Percentiles rank a stretch among this genome's conserved stretches.
These are phyloP conservation scores for Vanessa tameamea DNA, from an alignment of 1,140 invertebrate genomes.

Conservation along the genomic window DNA sequence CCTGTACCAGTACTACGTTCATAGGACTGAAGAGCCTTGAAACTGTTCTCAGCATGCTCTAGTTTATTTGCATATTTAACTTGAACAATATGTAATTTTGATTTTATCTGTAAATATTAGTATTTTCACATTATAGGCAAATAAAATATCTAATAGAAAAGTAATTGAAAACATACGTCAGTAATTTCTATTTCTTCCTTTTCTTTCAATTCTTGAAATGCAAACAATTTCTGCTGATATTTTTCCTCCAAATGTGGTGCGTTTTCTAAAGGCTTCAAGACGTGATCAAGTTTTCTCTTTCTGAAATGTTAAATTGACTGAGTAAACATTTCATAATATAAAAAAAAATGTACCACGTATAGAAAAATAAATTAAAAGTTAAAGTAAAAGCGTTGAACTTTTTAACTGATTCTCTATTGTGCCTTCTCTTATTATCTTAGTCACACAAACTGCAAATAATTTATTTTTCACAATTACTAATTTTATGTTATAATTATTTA, in stretches of 20 bases:
- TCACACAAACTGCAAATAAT: no score
- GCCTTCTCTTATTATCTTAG: no score
- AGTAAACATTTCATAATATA: background rate
- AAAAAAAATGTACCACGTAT: no score
- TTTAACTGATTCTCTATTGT: no score
- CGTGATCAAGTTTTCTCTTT: conserved; percentile 72
- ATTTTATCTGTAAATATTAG: conserved; percentile 49
- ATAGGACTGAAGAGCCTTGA: conserved; percentile 58
- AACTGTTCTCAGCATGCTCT: conserved; percentile 57
- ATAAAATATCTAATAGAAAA: background rate
- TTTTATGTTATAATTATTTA: no score
- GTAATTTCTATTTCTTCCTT: conserved; percentile 64
- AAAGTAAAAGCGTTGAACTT: no score
- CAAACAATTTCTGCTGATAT: conserved; percentile 65
- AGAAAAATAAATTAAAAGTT: no score
- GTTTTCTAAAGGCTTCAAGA: conserved; percentile 63
- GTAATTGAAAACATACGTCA: conserved; percentile 48
- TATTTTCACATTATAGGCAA: background rate
- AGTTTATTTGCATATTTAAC: conserved; percentile 47
- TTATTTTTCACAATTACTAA: no score
- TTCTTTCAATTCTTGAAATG: conserved; percentile 65
- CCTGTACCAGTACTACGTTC: conserved; percentile 65
- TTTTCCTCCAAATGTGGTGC: conserved; percentile 68
- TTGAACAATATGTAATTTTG: conserved; percentile 58
- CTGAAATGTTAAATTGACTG: conserved; percentile 39